Evolutionary conservation across 2,888 invertebrate genomes (phyloP).

Genomic region (Hemithea aestivaria): DNA sequence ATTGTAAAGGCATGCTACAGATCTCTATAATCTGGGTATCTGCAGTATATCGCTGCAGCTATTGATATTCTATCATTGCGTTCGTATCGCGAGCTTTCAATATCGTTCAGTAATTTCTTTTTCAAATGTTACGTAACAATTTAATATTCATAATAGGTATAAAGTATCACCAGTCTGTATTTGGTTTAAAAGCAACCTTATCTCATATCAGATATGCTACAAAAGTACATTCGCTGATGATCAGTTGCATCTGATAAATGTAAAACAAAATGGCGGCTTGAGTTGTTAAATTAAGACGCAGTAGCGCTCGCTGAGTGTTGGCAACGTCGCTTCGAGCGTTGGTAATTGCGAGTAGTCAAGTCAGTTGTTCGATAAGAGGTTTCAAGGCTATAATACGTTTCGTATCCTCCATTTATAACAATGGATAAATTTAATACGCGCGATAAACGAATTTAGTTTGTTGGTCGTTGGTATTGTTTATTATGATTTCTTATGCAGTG

Average conservation of each 20-base stretch:
- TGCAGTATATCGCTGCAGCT: conserved; percentile 47
- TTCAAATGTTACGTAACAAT: conserved; percentile 21
- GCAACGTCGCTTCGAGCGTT: conserved; percentile 66
- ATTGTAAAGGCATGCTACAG: conserved; percentile 43
- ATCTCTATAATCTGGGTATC: conserved; percentile 48
- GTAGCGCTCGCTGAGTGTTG: conserved; percentile 59
- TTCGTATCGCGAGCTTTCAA: conserved; percentile 37
- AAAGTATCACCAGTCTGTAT: not conserved
- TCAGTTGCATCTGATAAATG: conserved; percentile 54
- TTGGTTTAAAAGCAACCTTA: conserved; percentile 2
- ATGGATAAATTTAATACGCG: conserved; percentile 53
- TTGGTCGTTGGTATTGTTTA: no score
- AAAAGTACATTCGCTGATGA: conserved; percentile 29
- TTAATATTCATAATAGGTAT: not conserved
- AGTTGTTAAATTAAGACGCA: conserved; percentile 68
- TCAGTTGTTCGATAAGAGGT: conserved; percentile 73
- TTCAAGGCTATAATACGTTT: conserved; percentile 70
- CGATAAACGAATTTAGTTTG: conserved; percentile 41
- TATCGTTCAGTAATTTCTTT: conserved; percentile 6
- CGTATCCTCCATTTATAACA: conserved; percentile 60
- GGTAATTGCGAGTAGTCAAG: conserved; percentile 55
- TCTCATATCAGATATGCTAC: conserved; percentile 6
- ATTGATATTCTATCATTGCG: conserved; percentile 37
- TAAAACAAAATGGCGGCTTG: conserved; percentile 67
- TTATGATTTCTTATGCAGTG: no score